Evolutionary conservation across 2,113 vertebrate genomes (phyloP).

Genomic region (Sorex fumeus): DNA sequence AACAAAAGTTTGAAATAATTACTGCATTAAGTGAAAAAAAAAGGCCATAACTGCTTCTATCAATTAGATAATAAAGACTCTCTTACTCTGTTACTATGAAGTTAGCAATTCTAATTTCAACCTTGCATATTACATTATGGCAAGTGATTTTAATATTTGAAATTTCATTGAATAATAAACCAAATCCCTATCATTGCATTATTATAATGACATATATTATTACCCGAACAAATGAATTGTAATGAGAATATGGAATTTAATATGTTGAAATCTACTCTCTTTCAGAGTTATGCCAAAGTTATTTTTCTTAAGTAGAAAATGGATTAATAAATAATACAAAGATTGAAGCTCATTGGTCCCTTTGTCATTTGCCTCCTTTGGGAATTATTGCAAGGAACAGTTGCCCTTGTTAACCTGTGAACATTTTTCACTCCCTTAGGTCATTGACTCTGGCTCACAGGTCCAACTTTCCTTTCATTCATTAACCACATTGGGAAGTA

Average conservation of each 20-base stretch:
- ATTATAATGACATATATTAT: neutral
- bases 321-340: slow-evolving; percentile 87
- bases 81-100: neutral
- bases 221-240: slow-evolving; percentile 25
- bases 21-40: neutral
- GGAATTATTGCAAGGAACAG: slow-evolving; percentile 89
- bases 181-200: neutral
- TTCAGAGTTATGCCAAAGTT: slow-evolving; percentile 76
- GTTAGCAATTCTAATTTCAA: neutral
- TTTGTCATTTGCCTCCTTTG: slow-evolving; percentile 92
- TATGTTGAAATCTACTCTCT: neutral
- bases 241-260: slow-evolving; percentile 51
- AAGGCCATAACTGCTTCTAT: neutral
- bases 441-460: slow-evolving; percentile 93
- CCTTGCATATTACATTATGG: neutral
- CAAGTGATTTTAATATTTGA: neutral
- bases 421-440: slow-evolving; percentile 96
- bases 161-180: neutral
- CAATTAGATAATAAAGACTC: neutral
- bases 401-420: slow-evolving; percentile 95
- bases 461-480: slow-evolving; percentile 95
- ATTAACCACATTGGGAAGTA: slow-evolving; percentile 96
- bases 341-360: slow-evolving; percentile 88
- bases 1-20: slow-evolving; percentile 61
- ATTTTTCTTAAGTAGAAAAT: slow-evolving; percentile 86